These are phyloP conservation scores for Hippopotamyrus pictus DNA, from an alignment of 2,797 vertebrate genomes.

Conservation along the genomic window DNA sequence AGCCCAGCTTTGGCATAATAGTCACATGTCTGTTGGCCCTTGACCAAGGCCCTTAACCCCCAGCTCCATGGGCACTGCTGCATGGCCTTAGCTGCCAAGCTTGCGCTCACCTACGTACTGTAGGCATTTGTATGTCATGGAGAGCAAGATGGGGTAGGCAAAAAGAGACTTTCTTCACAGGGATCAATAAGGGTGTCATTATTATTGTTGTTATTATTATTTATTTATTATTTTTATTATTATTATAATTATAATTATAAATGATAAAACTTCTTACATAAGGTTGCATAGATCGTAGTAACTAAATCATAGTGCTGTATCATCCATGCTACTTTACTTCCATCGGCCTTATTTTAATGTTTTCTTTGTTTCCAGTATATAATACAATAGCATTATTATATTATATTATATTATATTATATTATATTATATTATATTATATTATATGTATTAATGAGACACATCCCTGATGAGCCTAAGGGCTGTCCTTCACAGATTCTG, in stretches of 20 bases:
- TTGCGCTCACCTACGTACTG: neutral
- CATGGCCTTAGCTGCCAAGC: neutral
- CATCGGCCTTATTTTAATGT: conserved; percentile 19
- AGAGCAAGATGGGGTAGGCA: neutral
- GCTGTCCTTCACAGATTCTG: neutral
- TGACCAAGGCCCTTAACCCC: neutral
- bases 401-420: too few species aligned
- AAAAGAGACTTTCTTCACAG: neutral
- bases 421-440: too few species aligned
- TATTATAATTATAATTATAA: neutral
- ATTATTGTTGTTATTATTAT: neutral
- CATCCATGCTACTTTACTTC: conserved; percentile 17
- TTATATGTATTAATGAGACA: conserved; percentile 4
- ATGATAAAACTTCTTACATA: neutral
- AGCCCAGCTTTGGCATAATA: neutral
- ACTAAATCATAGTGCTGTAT: neutral
- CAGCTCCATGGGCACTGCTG: neutral
- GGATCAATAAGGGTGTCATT: neutral
- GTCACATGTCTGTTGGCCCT: neutral
- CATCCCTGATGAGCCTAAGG: conserved; percentile 21
- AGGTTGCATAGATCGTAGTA: neutral
- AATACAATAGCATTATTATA: too few species aligned
- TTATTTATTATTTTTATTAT: neutral
- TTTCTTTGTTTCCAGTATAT: conserved; percentile 17
- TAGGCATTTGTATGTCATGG: neutral